Evolutionary conservation across 2,113 vertebrate species (phyloP).

Genomic region (Dipodomys merriami): DNA sequence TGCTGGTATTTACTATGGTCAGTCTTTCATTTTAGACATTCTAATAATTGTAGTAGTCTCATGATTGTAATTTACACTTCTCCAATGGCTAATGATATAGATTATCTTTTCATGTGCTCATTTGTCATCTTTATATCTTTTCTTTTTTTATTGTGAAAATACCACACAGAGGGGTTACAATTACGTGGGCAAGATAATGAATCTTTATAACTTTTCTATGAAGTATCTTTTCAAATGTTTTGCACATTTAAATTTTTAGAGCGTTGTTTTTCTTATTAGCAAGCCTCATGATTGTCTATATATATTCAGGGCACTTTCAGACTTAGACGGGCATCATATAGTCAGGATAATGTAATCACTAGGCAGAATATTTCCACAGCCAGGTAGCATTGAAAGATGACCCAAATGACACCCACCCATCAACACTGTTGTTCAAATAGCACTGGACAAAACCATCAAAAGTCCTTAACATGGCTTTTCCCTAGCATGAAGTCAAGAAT

Average conservation of each 20-base stretch:
- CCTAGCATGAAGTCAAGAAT: not conserved
- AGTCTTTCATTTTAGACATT: constrained; percentile 46
- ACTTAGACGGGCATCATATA: not conserved
- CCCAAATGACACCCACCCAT: not conserved
- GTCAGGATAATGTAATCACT: not conserved
- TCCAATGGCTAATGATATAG: constrained; percentile 31
- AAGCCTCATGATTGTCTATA: not conserved
- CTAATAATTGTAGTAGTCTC: constrained; percentile 29
- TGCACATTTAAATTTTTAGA: not conserved
- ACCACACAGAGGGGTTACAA: too few relatives aligned
- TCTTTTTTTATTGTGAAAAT: not conserved
- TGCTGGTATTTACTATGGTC: not conserved
- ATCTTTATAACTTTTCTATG: not conserved
- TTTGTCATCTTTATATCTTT: not conserved
- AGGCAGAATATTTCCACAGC: constrained; percentile 27
- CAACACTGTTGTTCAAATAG: not conserved
- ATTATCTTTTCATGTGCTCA: not conserved
- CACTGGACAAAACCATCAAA: not conserved
- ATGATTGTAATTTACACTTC: constrained; percentile 26
- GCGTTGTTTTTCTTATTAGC: constrained; percentile 8
- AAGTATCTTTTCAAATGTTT: constrained; percentile 48
- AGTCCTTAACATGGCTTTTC: constrained; percentile 11
- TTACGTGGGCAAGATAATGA: too few relatives aligned
- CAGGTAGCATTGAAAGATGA: not conserved
- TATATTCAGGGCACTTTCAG: constrained; percentile 2